These are phyloP conservation scores for Zeuzera pyrina DNA, from an alignment of 2,888 invertebrate genomes.

Conservation along the genomic window DNA sequence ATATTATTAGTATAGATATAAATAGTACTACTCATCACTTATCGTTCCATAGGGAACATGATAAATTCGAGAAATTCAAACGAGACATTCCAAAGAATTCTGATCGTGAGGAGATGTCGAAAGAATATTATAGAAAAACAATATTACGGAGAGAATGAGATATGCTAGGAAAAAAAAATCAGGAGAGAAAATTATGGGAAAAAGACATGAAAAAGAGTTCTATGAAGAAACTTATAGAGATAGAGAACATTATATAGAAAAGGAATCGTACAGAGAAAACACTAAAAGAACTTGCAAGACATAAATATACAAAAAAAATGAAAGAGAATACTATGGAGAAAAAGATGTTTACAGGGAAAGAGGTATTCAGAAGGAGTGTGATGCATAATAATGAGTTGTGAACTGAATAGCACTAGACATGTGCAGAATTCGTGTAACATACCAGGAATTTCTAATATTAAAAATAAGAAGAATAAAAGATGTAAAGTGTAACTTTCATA, in stretches of 20 bases:
- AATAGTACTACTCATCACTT: too few relatives aligned
- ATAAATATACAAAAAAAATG: slow-evolving; percentile 23
- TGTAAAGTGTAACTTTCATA: too few relatives aligned
- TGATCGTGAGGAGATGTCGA: slow-evolving; percentile 57
- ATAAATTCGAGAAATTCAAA: slow-evolving; percentile 57
- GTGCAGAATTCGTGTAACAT: too few relatives aligned
- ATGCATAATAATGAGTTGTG: slow-evolving; percentile 43
- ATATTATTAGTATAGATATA: too few relatives aligned
- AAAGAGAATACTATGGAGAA: slow-evolving; percentile 11
- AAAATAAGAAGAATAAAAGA: too few relatives aligned
- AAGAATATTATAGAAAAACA: slow-evolving; percentile 66
- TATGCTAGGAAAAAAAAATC: slow-evolving; percentile 44
- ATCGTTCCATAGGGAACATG: slow-evolving; percentile 59
- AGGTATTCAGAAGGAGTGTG: slow-evolving; percentile 37
- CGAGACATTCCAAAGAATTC: slow-evolving; percentile 46
- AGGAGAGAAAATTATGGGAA: slow-evolving; percentile 37
- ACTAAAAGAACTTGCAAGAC: slow-evolving; percentile 41
- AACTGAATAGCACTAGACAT: too few relatives aligned
- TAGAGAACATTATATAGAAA: slow-evolving; percentile 52
- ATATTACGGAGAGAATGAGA: slow-evolving; percentile 53
- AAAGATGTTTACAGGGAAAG: slow-evolving; percentile 49
- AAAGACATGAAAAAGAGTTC: slow-evolving; percentile 30
- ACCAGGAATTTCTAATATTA: too few relatives aligned
- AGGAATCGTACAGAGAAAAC: slow-evolving; percentile 56
- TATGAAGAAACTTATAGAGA: slow-evolving; percentile 36